Percentiles rank a stretch among this genome's conserved stretches.
Conservation (phyloP, 2,113 vertebrate genomes). For the Pachypanchax playfairii region DNA sequence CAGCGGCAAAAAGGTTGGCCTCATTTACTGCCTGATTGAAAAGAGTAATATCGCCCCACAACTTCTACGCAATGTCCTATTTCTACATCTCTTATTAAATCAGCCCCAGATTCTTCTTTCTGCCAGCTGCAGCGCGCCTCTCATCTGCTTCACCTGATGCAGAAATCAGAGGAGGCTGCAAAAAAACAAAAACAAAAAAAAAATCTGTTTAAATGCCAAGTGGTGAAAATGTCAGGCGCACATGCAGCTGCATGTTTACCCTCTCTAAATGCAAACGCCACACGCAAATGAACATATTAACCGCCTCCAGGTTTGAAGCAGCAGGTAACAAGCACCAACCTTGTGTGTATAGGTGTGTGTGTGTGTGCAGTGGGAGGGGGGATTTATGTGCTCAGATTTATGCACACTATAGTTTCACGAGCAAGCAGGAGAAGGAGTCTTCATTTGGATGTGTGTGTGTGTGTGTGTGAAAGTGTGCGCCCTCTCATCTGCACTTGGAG, state of each 20-base stretch:
- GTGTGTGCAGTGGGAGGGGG: slow-evolving; percentile 6
- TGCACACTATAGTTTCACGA: slow-evolving; percentile 60
- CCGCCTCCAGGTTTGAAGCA: slow-evolving; percentile 10
- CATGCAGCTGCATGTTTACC: slow-evolving; percentile 43
- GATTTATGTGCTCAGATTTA: slow-evolving; percentile 71
- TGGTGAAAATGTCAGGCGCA: slow-evolving; percentile 57
- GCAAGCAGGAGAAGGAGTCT: slow-evolving; percentile 47
- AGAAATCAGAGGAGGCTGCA: slow-evolving; percentile 28
- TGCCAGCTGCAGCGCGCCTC: slow-evolving; percentile 30
- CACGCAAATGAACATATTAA: slow-evolving; percentile 41
- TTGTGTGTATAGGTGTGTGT: slow-evolving; percentile 19
- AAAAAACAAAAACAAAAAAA: slow-evolving; percentile 46
- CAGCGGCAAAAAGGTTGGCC: slow-evolving; percentile 16
- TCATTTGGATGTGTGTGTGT: slow-evolving; percentile 37
- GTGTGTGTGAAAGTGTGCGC: slow-evolving; percentile 16
- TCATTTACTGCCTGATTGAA: slow-evolving; percentile 24
- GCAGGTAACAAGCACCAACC: not conserved
- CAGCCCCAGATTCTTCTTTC: slow-evolving; percentile 19
- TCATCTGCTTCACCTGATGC: slow-evolving; percentile 48
- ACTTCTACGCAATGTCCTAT: slow-evolving; percentile 21
- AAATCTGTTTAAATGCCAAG: slow-evolving; percentile 67
- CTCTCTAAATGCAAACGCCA: slow-evolving; percentile 47
- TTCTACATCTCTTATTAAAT: slow-evolving; percentile 36
- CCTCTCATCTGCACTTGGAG: slow-evolving; percentile 64
- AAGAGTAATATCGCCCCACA: slow-evolving; percentile 16